phyloP scores from a whole-genome alignment of 2,113 vertebrate genomes.

The Sylvia atricapilla region DNA sequence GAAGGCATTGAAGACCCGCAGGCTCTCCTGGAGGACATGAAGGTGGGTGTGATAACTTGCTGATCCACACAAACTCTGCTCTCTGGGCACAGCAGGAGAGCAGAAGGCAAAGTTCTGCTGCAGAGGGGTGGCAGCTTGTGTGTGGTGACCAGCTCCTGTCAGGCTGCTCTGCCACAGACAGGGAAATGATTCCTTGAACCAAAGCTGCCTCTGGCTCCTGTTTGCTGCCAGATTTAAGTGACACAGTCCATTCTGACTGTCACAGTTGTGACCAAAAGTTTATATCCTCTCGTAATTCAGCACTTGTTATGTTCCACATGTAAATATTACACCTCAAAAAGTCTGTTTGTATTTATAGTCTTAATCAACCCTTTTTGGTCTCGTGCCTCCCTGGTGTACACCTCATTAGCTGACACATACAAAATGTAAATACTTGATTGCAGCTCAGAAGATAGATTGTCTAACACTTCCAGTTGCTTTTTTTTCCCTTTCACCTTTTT shows the following conservation, averaged over 20 bases:
- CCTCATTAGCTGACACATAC: not conserved
- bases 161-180: not conserved
- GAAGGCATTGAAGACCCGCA: slow-evolving; percentile 89
- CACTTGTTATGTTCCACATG: not conserved
- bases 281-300: not conserved
- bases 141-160: not conserved
- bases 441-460: not conserved
- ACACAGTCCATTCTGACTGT: not conserved
- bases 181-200: not conserved
- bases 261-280: not conserved
- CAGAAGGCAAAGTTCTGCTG: not conserved
- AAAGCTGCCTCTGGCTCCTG: not conserved
- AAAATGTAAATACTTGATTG: not conserved
- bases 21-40: slow-evolving; percentile 90
- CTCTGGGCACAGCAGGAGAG: not conserved
- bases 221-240: not conserved
- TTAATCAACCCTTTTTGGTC: not conserved
- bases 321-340: not conserved
- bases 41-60: slow-evolving; percentile 74
- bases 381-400: not conserved
- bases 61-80: not conserved
- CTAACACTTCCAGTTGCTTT: not conserved
- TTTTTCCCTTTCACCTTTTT: slow-evolving; percentile 14
- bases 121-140: not conserved
- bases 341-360: not conserved